Base-by-base conservation (phyloP, 2,797 vertebrate genomes). In the Peromyscus melanophrys region DNA sequence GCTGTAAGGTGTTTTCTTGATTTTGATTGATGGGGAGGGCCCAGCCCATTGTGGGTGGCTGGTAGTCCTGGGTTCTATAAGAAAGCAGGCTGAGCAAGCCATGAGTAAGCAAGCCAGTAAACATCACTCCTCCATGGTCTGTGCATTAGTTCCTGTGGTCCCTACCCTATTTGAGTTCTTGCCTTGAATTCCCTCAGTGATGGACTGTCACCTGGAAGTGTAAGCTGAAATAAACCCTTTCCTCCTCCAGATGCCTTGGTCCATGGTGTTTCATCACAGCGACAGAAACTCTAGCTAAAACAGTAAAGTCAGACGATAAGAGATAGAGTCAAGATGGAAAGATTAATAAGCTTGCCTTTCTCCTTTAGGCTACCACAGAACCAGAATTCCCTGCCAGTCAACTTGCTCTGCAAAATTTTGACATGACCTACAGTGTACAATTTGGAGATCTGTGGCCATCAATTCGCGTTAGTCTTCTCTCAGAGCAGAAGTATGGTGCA, bases 401-500 rank as follows among this genome's bases (percentile, higher is more conserved):
- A 0, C 96, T 99, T 96, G 99, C 99, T 17, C 98, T 99, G 95
- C 99, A 99, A 93, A 98, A 99, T 97, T 99, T 99, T 1, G 99
- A 99, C 95, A 80, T 97, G 73, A 99, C 71, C 57, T 99, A 99
- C 96, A 77, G 98, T 61, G 46, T 97, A 57, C 99, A 99, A 92
- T 98, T 99, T 96, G 99, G 99, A 9, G 96, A 98, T 34, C 97
- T 98, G 89, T 99, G 99, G 99, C 99, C 99, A 0, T 99, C 99
- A 0, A 98, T 99, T 37, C 99, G 99, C 0, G 96, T 98, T 1
- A 98, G 98, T 61, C 98, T 99, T 93, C 99, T 99, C 76, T 99
- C 99, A 0, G 99, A 99, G 98, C 99, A 98, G 97, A 99, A 99
- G 89, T 99, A 99, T 0, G 99, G 99, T 0, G 99, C 99, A 0